Base-by-base conservation (phyloP, 2,888 invertebrate species). In the Steinernema carpocapsae region DNA sequence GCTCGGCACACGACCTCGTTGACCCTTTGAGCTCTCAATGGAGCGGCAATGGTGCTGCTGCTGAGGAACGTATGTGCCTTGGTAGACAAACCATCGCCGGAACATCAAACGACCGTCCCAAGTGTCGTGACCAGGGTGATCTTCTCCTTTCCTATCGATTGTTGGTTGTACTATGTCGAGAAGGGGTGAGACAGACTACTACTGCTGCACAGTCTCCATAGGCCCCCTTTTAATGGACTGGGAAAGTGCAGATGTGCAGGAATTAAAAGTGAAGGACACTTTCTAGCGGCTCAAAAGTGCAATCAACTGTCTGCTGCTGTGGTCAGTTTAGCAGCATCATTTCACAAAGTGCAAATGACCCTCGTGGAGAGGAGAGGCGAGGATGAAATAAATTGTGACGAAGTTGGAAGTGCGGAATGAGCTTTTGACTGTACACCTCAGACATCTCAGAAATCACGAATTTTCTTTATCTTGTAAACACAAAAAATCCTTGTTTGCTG, bases 221-320 rank as follows among this genome's bases (percentile, higher is more conserved):
- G 43, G 14, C 12, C 14, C 26, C 24, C 22, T 22, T 22, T 26
- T 22, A 56, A 26, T 56, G 56, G 56, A 56, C 24, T 56, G 26
- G 26, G 56, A 56, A 56, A 56, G 56, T 56, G 56, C 56, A 56
- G 56, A 56, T 56, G 26, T 56, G 22, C 56, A 19, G 56, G 12
- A 26, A 10, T 22, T 14, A n/a, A n/a, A 26, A 26, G 22, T 24
- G 43, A 43, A 43, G 43, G 43, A 43, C 7, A n/a, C n/a, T n/a
- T n/a, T n/a, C n/a, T n/a, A n/a, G n/a, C n/a, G n/a, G n/a, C n/a
- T n/a, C n/a, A n/a, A n/a, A 17, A 48, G 48, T 48, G 43, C 43
- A 43, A 14, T 43, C 43, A n/a, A 43, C 48, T 48, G 48, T 19
- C 48, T 48, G 48, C 4, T 14, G 43, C 48, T 48, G 48, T 10